Percentiles rank a stretch among this genome's conserved stretches.
These are phyloP conservation scores for Tretioscincus oriximinensis DNA, from an alignment of 2,113 vertebrate genomes.

Conservation along the genomic window DNA sequence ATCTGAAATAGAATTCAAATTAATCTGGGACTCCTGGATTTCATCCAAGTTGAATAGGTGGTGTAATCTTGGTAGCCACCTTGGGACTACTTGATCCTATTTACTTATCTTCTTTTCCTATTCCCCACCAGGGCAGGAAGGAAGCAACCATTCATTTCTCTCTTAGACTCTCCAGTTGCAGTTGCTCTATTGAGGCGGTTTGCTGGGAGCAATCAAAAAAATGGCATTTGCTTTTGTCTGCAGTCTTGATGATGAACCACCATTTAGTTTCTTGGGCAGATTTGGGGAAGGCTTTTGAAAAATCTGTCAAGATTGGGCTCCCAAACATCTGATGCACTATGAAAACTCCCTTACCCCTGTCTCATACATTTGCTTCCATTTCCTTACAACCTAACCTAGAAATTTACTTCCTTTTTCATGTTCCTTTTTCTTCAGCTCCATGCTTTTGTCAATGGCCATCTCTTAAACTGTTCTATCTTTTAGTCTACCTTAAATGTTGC, in stretches of 20 bases:
- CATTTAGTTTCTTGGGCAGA: background rate
- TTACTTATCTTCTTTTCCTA: no score
- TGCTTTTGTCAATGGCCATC: background rate
- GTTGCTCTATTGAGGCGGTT: background rate
- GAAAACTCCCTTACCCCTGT: background rate
- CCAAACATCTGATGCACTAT: background rate
- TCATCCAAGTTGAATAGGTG: no score
- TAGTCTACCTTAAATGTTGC: background rate
- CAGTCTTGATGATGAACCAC: background rate
- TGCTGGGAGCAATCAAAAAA: background rate
- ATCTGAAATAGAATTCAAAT: no score
- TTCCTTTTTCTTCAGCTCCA: no score
- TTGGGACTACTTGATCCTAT: no score
- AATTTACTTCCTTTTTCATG: no score
- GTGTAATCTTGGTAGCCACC: no score
- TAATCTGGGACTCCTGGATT: no score
- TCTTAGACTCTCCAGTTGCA: background rate
- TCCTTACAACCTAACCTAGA: no score
- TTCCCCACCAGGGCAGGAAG: no score
- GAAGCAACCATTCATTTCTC: no score
- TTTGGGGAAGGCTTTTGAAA: background rate
- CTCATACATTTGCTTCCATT: background rate
- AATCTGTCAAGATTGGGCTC: background rate
- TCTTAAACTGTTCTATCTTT: background rate
- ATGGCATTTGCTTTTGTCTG: background rate